phyloP scores from a whole-genome alignment of 2,113 vertebrate genomes.

The Trichomycterus rosablanca region DNA sequence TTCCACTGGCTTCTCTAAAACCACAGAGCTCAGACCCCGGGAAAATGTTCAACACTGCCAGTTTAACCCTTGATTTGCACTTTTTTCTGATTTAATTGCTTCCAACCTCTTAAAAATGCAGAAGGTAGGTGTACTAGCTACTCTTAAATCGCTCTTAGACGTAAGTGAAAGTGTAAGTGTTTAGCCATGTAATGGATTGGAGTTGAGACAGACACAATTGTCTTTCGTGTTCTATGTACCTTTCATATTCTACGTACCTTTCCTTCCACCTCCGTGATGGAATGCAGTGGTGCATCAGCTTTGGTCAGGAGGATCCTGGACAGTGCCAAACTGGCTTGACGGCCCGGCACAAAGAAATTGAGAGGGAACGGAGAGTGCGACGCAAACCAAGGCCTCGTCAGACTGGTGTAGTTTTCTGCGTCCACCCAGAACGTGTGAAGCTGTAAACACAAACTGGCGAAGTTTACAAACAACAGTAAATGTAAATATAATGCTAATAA shows the following conservation, averaged over 20 bases:
- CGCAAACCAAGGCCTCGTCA: conserved; percentile 93
- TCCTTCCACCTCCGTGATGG: conserved; percentile 84
- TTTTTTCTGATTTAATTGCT: no score
- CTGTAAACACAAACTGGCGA: conserved; percentile 56
- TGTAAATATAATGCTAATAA: background rate
- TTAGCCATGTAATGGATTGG: no score
- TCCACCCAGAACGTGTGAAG: conserved; percentile 98
- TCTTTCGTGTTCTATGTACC: background rate
- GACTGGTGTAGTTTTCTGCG: conserved; percentile 84
- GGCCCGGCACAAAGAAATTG: conserved; percentile 81
- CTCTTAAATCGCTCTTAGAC: no score
- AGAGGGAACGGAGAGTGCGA: conserved; percentile 88
- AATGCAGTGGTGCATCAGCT: conserved; percentile 79
- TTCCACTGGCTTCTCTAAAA: conserved; percentile 33
- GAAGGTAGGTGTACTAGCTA: no score
- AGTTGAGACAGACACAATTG: conserved; percentile 25
- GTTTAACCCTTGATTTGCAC: no score
- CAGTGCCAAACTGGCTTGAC: conserved; percentile 76
- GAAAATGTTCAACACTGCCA: no score
- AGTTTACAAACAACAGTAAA: background rate
- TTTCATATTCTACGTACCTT: conserved; percentile 67
- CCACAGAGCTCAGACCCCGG: no score
- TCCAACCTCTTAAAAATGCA: no score
- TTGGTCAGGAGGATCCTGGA: conserved; percentile 87
- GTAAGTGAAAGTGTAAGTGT: no score